phyloP scores from a whole-genome alignment of 2,888 invertebrate species.

The Agrotis clavis region DNA sequence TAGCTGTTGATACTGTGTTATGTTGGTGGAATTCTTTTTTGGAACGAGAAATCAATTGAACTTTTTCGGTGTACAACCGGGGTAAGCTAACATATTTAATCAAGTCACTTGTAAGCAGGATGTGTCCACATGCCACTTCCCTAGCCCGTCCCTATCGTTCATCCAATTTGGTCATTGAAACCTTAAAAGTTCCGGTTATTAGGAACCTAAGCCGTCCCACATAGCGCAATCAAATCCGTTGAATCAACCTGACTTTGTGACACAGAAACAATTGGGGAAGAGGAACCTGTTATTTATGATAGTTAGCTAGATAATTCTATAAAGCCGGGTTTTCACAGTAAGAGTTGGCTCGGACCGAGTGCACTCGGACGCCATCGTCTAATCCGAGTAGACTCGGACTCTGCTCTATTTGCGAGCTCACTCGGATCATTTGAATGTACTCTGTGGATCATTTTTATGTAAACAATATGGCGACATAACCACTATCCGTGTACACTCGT shows the following conservation, averaged over 20 bases:
- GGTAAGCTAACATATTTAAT: slow-evolving; percentile 31
- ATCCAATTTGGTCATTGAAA: slow-evolving; percentile 56
- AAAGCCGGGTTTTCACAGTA: no score
- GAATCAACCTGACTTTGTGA: slow-evolving; percentile 5
- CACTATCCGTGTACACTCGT: no score
- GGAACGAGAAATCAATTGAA: background rate
- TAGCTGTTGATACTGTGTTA: background rate
- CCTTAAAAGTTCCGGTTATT: slow-evolving; percentile 53
- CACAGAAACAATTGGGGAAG: background rate
- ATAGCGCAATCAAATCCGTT: slow-evolving; percentile 28
- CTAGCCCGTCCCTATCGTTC: slow-evolving; percentile 39
- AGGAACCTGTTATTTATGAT: background rate
- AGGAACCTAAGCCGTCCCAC: slow-evolving; percentile 39
- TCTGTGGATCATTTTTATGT: no score
- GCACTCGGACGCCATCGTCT: no score
- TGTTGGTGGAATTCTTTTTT: background rate
- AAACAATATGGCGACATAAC: no score
- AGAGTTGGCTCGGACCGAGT: no score
- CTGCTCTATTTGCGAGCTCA: no score
- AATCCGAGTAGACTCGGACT: no score
- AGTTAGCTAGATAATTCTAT: slow-evolving; percentile 2
- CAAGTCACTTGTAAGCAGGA: slow-evolving; percentile 37
- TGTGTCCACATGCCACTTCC: slow-evolving; percentile 40
- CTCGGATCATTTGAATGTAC: no score
- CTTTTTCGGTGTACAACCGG: background rate